Base-by-base conservation (phyloP, 2,888 invertebrate species). In the Lepidocyrtoides sp. region DNA sequence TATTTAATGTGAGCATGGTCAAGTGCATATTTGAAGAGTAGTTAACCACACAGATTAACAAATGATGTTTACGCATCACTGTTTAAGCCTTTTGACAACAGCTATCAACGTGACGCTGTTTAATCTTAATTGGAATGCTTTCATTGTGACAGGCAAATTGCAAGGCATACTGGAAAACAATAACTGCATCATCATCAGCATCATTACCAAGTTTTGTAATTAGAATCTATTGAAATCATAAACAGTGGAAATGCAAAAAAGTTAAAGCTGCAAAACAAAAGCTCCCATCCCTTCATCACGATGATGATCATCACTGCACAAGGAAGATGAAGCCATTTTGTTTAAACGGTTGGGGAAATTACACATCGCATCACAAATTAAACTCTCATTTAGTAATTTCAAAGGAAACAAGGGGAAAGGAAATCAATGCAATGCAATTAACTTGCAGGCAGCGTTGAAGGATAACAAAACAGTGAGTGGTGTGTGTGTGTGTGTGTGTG, bases 351-450 rank as follows among this genome's bases (percentile, higher is more conserved):
- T 69, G 20, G 69, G 69, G 41, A 36, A 41, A 20, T 36, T 69
- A 41, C 69, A 69, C 41, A 36, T 41, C 41, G 72, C 29, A 44
- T 66, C 88, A 82, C 82, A 57, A 88, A 88, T 88, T 88, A 88
- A 88, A 88, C 54, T 69, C 44, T 20, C 14, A 66, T 69, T 69
- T 41, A 36, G 14, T 17, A 85, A 75, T 23, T 29, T 44, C 41
- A 51, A 72, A 72, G 54, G 41, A 69, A 41, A 44, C 23, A 69
- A 88, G 54, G 69, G 41, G 36, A 17, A 60, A 23, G 17, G 14
- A n/a, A 29, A 69, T 60, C 63, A 77, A 51, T 79, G 36, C 66
- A 66, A 36, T 79, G 54, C 51, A 51, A 44, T 41, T 20, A 23
- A 66, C 66, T 32, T 2, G n/a, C 32, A 66, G 32, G 66, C 32